phyloP scores from a whole-genome alignment of 2,113 vertebrate species.

The Nerophis lumbriciformis region DNA sequence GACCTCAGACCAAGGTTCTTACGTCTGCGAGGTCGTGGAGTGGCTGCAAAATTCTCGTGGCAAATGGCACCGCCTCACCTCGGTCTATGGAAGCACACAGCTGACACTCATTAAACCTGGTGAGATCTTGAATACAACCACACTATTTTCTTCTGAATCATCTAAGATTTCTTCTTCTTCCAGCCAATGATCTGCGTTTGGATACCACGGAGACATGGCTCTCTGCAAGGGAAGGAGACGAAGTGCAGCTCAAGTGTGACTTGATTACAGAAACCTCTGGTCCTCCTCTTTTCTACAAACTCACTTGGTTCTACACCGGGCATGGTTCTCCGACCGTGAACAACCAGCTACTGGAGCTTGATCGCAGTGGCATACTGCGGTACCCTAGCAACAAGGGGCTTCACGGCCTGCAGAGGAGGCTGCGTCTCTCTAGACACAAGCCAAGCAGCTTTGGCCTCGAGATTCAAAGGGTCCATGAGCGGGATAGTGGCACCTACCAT shows the following conservation, averaged over 20 bases:
- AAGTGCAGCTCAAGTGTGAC: slow-evolving; percentile 49
- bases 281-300: slow-evolving; percentile 39
- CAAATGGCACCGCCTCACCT: slow-evolving; percentile 57
- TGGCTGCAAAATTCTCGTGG: slow-evolving; percentile 65
- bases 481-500: slow-evolving; percentile 55
- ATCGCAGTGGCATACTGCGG: slow-evolving; percentile 46
- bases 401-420: slow-evolving; percentile 34
- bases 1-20: slow-evolving; percentile 55
- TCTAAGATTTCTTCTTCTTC: neutral
- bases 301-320: slow-evolving; percentile 51
- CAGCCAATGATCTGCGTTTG: slow-evolving; percentile 48
- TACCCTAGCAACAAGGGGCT: slow-evolving; percentile 9
- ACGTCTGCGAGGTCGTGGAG: slow-evolving; percentile 66
- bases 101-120: slow-evolving; percentile 35
- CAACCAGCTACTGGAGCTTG: slow-evolving; percentile 35
- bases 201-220: slow-evolving; percentile 11
- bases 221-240: slow-evolving; percentile 23
- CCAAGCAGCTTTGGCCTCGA: slow-evolving; percentile 41
- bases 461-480: slow-evolving; percentile 34
- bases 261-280: slow-evolving; percentile 32
- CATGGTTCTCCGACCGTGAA: neutral
- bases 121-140: neutral
- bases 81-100: slow-evolving; percentile 8
- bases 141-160: neutral
- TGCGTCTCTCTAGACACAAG: slow-evolving; percentile 47